These are phyloP conservation scores for Nipponacmea schrenckii DNA, from an alignment of 2,888 invertebrate genomes.

Conservation along the genomic window DNA sequence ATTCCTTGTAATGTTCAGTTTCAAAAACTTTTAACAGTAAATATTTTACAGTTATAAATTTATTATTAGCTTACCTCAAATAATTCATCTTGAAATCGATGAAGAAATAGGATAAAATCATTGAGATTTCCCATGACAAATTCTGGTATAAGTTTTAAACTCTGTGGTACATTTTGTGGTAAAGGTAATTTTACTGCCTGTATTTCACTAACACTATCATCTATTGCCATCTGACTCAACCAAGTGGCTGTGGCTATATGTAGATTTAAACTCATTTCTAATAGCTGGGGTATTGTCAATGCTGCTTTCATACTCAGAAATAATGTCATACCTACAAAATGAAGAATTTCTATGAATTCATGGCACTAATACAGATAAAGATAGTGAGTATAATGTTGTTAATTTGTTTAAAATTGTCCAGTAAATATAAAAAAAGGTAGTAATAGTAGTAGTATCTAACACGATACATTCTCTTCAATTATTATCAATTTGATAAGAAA, in stretches of 20 bases:
- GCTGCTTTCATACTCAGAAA: slow-evolving; percentile 71
- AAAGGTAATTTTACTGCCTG: slow-evolving; percentile 62
- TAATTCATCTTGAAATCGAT: slow-evolving; percentile 62
- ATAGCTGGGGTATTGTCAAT: slow-evolving; percentile 79
- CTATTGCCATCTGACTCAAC: slow-evolving; percentile 83
- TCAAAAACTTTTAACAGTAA: too few relatives aligned
- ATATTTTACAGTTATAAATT: too few relatives aligned
- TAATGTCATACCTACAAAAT: slow-evolving; percentile 57
- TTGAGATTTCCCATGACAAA: slow-evolving; percentile 89
- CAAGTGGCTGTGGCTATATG: slow-evolving; percentile 85
- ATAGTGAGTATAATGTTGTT: too few relatives aligned
- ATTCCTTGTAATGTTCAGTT: too few relatives aligned
- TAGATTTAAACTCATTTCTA: slow-evolving; percentile 79
- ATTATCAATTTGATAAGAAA: too few relatives aligned
- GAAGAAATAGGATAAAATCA: slow-evolving; percentile 79
- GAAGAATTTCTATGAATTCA: not conserved
- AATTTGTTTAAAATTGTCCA: too few relatives aligned
- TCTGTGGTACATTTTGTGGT: slow-evolving; percentile 47
- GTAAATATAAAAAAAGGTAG: too few relatives aligned
- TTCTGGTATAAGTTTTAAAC: slow-evolving; percentile 81
- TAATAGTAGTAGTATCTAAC: too few relatives aligned
- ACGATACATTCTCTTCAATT: too few relatives aligned
- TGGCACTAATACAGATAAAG: too few relatives aligned
- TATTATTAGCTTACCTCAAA: slow-evolving; percentile 55
- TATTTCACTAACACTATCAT: slow-evolving; percentile 44